Evolutionary conservation across 2,797 vertebrate species (phyloP), one percentile per base, ranked within the genome.

Genomic region (Cetoscarus ocellatus): DNA sequence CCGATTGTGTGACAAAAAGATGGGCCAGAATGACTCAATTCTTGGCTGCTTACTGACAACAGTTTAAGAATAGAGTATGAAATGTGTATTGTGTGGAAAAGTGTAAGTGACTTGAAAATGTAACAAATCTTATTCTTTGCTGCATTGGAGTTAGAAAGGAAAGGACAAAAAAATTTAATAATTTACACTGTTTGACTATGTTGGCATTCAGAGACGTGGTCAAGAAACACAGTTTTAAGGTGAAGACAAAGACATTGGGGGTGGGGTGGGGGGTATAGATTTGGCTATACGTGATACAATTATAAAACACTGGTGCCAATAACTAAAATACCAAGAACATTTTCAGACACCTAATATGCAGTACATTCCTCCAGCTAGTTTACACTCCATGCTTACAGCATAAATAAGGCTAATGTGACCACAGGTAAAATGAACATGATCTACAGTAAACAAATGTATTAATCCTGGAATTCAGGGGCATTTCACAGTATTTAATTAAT

Each of bases 41-140:
- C 52, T 82, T 78, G 54, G 72, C 65, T 71, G 49, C 12, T 53
- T 73, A 27, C 39, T 49, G 38, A 62, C 71, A 77, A 74, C 40
- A 68, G 44, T 38, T 42, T 62, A 77, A 39, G 18, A 73, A 34
- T 14, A 56, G 1, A 58, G 45, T 10, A 0, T 47, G 18, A 66
- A 76, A 77, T 48, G 10, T 55, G 52, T 49, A 60, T 49, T 57
- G 48, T 40, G 54, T 11, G 43, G 12, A 65, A 70, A 69, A 72
- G 40, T 5, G 59, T 50, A 55, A n/a, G n/a, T n/a, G 14, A 48
- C 73, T 19, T 10, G 11, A 10, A 50, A 6, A 50, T 11, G 10
- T 19, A 50, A 19, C 3, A 50, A 7, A 19, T 10, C 9, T 19
- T 12, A 19, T 7, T 19, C 17, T 8, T 49, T 1, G 18, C 17